A percentile compares a stretch with the other conserved stretches of the same genome.
Evolutionary conservation across 2,113 vertebrate genomes (phyloP).

Genomic region (Oreotragus oreotragus): DNA sequence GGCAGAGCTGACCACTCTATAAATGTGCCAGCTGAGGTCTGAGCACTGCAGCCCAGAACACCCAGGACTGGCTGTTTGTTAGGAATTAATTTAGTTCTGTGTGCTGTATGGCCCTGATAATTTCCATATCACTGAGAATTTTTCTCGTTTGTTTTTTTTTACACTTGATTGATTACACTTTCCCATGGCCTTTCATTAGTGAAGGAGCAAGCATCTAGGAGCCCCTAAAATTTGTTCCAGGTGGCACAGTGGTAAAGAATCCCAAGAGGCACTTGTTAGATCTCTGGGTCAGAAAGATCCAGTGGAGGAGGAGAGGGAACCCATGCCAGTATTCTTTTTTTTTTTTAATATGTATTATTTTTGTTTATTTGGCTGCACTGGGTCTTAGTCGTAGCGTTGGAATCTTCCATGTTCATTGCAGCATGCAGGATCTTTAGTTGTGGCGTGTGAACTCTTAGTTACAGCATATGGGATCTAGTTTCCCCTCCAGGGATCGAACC

Average conservation of each 20-base stretch:
- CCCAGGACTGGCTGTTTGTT: not conserved
- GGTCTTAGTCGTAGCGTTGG: fast-evolving
- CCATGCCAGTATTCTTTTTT: not conserved
- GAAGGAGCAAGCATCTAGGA: not conserved
- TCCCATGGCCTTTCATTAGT: not conserved
- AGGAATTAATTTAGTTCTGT: conserved; percentile 31
- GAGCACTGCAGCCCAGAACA: not conserved
- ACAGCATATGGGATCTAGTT: not conserved
- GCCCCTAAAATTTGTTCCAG: not conserved
- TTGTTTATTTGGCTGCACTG: not conserved
- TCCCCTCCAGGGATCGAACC: not conserved
- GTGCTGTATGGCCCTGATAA: not conserved
- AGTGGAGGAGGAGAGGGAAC: not conserved
- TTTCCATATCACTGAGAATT: not conserved
- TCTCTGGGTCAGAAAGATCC: not conserved
- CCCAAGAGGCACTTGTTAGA: not conserved
- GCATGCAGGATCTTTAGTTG: not conserved
- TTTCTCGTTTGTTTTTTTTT: not conserved
- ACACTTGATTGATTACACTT: not conserved
- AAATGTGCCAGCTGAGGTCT: not conserved
- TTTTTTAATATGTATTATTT: not conserved
- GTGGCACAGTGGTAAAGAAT: not conserved
- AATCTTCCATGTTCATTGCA: not conserved
- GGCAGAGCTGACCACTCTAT: not conserved
- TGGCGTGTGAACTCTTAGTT: not conserved